phyloP scores from a whole-genome alignment of 2,888 invertebrate species.

The Drosophila picticornis region DNA sequence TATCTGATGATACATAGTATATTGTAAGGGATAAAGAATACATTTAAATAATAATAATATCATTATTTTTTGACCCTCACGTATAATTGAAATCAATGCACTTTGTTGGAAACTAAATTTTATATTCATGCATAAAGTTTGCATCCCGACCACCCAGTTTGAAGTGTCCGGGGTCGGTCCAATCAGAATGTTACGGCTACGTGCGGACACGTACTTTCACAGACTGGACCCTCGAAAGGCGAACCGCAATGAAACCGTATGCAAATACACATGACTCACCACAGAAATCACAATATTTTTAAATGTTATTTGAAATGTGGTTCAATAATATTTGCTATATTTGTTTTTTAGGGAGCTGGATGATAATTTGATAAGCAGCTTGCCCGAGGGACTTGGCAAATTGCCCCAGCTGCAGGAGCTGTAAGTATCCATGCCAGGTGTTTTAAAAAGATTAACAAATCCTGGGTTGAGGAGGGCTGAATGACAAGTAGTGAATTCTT shows the following conservation, averaged over 20 bases:
- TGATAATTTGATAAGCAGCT: constrained; percentile 90
- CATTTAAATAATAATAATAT: neutral
- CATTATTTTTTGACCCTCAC: constrained; percentile 33
- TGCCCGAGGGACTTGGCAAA: constrained; percentile 91
- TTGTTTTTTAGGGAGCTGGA: constrained; percentile 89
- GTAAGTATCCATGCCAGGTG: constrained; percentile 88
- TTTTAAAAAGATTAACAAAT: constrained; percentile 41
- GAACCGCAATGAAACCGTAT: constrained; percentile 37
- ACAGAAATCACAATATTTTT: constrained; percentile 40
- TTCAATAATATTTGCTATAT: constrained; percentile 39
- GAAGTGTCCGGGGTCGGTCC: constrained; percentile 27
- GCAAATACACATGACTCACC: constrained; percentile 58
- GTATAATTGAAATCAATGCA: constrained; percentile 65
- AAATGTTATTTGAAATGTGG: constrained; percentile 46
- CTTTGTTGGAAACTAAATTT: constrained; percentile 55
- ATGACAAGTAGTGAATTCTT: neutral
- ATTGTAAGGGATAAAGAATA: neutral
- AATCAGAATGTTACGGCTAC: constrained; percentile 55
- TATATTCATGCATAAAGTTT: constrained; percentile 68
- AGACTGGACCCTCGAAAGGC: constrained; percentile 63
- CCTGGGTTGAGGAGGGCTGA: neutral
- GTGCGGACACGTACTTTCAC: constrained; percentile 72
- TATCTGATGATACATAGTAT: neutral
- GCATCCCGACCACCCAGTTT: constrained; percentile 40
- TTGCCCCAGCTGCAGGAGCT: constrained; percentile 92